These are phyloP conservation scores for Poeciliopsis paucimaculata DNA, from an alignment of 2,797 vertebrate species.

Conservation along the genomic window DNA sequence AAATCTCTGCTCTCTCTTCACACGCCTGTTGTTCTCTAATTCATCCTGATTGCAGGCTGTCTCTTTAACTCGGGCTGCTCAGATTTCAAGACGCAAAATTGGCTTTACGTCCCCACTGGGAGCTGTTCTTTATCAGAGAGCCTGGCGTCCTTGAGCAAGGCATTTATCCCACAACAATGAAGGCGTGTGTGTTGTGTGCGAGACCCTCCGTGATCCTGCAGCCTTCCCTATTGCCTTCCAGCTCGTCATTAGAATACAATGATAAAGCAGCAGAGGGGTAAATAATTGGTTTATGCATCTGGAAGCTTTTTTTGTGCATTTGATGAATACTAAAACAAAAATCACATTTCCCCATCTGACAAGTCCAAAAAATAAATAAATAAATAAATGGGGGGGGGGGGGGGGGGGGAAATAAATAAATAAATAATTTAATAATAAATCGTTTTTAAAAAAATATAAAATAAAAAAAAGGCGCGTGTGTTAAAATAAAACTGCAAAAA, in stretches of 20 bases:
- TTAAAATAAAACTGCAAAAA: too few relatives aligned
- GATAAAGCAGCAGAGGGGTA: slow-evolving; percentile 3
- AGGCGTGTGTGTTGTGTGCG: slow-evolving; percentile 20
- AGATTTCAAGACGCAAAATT: slow-evolving; percentile 51
- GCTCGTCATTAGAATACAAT: slow-evolving; percentile 34
- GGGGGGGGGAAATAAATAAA: too few relatives aligned
- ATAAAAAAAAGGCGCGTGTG: too few relatives aligned
- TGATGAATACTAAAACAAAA: slow-evolving; percentile 41
- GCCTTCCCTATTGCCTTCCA: slow-evolving; percentile 19
- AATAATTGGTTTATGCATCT: slow-evolving; percentile 32
- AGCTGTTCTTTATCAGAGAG: slow-evolving; percentile 13
- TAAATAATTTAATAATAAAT: too few relatives aligned
- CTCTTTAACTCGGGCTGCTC: slow-evolving; percentile 40
- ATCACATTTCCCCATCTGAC: slow-evolving; percentile 51
- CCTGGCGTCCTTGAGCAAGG: slow-evolving; percentile 67
- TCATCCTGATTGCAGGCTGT: slow-evolving; percentile 52
- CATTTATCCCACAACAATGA: slow-evolving; percentile 34
- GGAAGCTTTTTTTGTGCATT: slow-evolving; percentile 15
- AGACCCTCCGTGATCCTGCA: not conserved
- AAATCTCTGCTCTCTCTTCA: slow-evolving; percentile 70
- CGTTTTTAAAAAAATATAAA: too few relatives aligned
- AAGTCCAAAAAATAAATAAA: slow-evolving; percentile 28
- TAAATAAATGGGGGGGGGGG: not conserved
- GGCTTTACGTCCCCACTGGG: slow-evolving; percentile 33
- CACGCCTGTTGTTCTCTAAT: slow-evolving; percentile 62